Evolutionary conservation across 2,797 vertebrate species (phyloP).

Genomic region (Spea hammondii): DNA sequence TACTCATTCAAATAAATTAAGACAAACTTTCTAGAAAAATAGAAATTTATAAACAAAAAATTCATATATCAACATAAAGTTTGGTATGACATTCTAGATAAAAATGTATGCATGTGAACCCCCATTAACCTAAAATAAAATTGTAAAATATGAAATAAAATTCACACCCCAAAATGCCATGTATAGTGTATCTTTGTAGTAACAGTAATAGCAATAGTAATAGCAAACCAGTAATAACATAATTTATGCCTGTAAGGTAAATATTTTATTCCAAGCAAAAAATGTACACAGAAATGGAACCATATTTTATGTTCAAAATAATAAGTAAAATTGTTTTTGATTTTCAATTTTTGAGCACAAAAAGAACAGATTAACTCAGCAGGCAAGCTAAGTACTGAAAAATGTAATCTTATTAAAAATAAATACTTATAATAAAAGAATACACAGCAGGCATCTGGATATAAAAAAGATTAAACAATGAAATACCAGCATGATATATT

Average conservation of each 20-base stretch:
- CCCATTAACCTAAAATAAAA: too few species aligned
- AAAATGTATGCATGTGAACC: too few species aligned
- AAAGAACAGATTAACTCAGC: slow-evolving; percentile 33
- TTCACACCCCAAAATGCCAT: too few species aligned
- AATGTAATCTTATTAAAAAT: slow-evolving; percentile 29
- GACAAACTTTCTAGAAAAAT: too few species aligned
- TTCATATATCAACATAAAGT: too few species aligned
- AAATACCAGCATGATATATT: slow-evolving; percentile 20
- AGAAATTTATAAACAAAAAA: too few species aligned
- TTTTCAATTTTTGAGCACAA: slow-evolving; percentile 1
- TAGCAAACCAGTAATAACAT: too few species aligned
- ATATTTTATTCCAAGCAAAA: neutral
- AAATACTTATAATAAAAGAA: slow-evolving; percentile 27
- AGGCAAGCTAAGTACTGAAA: slow-evolving; percentile 22
- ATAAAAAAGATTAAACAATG: slow-evolving; percentile 18
- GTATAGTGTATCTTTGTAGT: too few species aligned
- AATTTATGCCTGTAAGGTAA: neutral
- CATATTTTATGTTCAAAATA: neutral
- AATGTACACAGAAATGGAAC: neutral
- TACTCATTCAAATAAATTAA: too few species aligned
- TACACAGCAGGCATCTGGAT: slow-evolving; percentile 9
- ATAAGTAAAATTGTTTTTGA: neutral
- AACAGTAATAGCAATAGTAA: too few species aligned
- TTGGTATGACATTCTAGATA: too few species aligned
- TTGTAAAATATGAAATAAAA: too few species aligned